A percentile compares a stretch with the other conserved stretches of the same genome.
Evolutionary conservation across 2,113 vertebrate species (phyloP).

Genomic region (Phrynosoma blainvillii): DNA sequence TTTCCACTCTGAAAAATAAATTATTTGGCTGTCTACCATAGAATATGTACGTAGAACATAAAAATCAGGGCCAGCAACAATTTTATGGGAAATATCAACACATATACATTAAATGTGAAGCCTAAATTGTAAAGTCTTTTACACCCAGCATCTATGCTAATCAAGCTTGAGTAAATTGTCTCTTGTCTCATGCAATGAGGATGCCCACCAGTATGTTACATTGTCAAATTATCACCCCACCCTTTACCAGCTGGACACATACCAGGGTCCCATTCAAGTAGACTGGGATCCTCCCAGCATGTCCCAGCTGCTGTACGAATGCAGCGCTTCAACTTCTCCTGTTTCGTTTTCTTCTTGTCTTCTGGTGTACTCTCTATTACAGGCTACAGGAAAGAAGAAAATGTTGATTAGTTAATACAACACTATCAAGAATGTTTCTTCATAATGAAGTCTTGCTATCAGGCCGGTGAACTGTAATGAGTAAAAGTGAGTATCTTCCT

Average conservation of each 20-base stretch:
- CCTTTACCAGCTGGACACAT: neutral
- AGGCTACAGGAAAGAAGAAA: conserved; percentile 51
- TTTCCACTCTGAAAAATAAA: too few relatives aligned
- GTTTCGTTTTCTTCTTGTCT: conserved; percentile 85
- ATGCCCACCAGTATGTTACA: neutral
- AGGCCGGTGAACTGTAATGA: too few relatives aligned
- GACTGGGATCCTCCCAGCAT: conserved; percentile 89
- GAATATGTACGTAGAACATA: neutral
- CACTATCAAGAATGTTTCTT: neutral
- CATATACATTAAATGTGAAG: too few relatives aligned
- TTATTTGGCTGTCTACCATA: too few relatives aligned
- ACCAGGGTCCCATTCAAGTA: conserved; percentile 91
- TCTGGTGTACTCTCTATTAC: conserved; percentile 80
- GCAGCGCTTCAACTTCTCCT: conserved; percentile 87
- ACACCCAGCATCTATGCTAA: too few relatives aligned
- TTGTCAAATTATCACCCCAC: neutral
- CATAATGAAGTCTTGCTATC: neutral
- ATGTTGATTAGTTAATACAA: neutral
- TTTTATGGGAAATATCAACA: neutral
- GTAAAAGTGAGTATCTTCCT: neutral
- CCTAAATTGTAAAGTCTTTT: too few relatives aligned
- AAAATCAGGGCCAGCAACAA: neutral
- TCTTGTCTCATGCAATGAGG: neutral
- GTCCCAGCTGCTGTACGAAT: conserved; percentile 90
- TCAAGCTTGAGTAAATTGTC: neutral